Conservation (phyloP, 2,888 invertebrate genomes). For the Autographa gamma region DNA sequence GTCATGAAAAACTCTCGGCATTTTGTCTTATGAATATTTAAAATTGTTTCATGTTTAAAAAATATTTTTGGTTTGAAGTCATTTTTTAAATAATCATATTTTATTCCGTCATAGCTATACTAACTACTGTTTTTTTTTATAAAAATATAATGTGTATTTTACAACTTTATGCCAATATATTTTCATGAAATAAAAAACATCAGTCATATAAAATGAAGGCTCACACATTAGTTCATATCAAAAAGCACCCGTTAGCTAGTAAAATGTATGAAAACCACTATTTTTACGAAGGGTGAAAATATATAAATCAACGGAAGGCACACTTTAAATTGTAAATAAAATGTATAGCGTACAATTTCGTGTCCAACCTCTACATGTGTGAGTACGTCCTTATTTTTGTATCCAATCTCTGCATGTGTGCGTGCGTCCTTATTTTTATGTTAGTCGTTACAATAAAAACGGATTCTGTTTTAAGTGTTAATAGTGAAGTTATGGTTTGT, state of each 20-base stretch:
- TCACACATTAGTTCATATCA: constrained; percentile 3
- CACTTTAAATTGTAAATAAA: constrained; percentile 24
- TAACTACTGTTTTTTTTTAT: background rate
- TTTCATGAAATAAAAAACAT: constrained; percentile 9
- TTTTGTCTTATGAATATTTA: too few relatives aligned
- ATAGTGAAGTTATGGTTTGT: constrained; percentile 8
- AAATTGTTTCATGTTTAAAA: too few relatives aligned
- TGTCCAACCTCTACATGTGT: background rate
- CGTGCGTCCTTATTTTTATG: constrained; percentile 9
- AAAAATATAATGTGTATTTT: background rate
- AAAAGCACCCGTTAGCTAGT: background rate
- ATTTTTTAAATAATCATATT: too few relatives aligned
- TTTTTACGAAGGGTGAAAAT: constrained; percentile 3
- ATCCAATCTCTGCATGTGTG: background rate
- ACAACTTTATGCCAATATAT: background rate
- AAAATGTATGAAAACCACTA: constrained; percentile 13
- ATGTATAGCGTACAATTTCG: constrained; percentile 13
- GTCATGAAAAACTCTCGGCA: too few relatives aligned
- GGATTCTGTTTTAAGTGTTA: background rate
- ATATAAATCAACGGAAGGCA: constrained; percentile 24
- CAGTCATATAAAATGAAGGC: background rate
- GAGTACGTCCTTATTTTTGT: too few relatives aligned
- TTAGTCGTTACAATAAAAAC: constrained; percentile 7
- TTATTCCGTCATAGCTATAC: background rate
- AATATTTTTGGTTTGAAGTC: too few relatives aligned